phyloP scores from a whole-genome alignment of 64 coral and sea anemone genomes.

The Actinia equina region DNA sequence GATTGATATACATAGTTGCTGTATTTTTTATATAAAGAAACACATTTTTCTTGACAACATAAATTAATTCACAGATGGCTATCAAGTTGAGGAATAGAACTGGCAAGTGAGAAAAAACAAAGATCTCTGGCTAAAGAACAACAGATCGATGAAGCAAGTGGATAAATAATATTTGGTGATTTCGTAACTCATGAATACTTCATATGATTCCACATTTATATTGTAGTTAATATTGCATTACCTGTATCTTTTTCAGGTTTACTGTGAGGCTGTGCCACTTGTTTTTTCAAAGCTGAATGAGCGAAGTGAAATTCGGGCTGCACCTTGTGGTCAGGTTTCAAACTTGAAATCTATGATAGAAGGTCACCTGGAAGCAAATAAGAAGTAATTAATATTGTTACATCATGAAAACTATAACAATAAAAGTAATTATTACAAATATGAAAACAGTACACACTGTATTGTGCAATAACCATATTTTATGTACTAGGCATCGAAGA shows the following conservation, averaged over 20 bases:
- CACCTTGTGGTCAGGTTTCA: neutral
- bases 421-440: too few relatives aligned
- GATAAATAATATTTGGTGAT: neutral
- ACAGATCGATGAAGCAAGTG: neutral
- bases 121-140: neutral
- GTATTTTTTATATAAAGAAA: too few relatives aligned
- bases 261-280: neutral
- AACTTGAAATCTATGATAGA: neutral
- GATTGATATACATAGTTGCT: too few relatives aligned
- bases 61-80: constrained; percentile 22
- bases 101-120: constrained; percentile 13
- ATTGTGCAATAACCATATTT: too few relatives aligned
- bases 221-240: too few relatives aligned
- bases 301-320: neutral
- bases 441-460: too few relatives aligned
- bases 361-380: constrained; percentile 7
- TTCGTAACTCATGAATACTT: too few relatives aligned
- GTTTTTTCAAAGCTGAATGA: neutral
- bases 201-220: too few relatives aligned
- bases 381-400: neutral
- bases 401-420: too few relatives aligned
- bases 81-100: neutral
- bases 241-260: neutral
- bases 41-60: too few relatives aligned
- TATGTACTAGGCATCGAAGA: too few relatives aligned